Evolutionary conservation across 1,140 invertebrate genomes (phyloP), one percentile per base, ranked within the genome.

Genomic region (Mesaphorura yosii): DNA sequence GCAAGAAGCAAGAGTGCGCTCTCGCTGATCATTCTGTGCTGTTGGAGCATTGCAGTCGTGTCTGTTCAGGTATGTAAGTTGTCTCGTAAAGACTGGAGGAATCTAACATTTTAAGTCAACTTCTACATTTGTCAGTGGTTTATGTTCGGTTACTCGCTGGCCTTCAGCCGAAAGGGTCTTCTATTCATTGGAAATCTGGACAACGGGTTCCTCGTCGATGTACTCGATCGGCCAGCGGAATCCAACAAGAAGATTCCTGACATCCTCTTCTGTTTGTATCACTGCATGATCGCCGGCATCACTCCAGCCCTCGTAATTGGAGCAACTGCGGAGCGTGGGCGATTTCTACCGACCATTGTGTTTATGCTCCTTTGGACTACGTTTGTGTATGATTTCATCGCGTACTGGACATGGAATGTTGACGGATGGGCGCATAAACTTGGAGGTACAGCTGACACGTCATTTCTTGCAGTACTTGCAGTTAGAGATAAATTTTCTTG

Each of bases 301-400:
- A 62, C 60, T 0, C 59, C 59, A 1, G 60, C 59, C 4, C 44
- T 64, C 1, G 55, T 59, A 0, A 45, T 64, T 7, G 62, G 62
- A 6, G 52, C 62, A 4, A 52, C 57, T 12, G 59, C 59, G 3
- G 62, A 64, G 23, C 6, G 62, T 25, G 59, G 55, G 15, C n/a
- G 62, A 46, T 62, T 64, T 50, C 31, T 59, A 15, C 59, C 62
- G 0, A 48, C 57, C 1, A 25, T 62, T 4, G 37, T 64, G 17
- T 64, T 64, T 28, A 62, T 62, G 48, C 50, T 55, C 15, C 17
- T 62, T 2, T 62, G 60, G 60, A 55, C 60, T 0, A 62, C 60
- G 5, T 48, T 62, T 23, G 60, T 62, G 1, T 62, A 59, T 31
- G 60, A 62, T 31, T 48, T 59, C 22, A 49, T 62, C 17, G 51